phyloP scores from a whole-genome alignment of 1,140 invertebrate species.

The Platyscapa corneri region DNA sequence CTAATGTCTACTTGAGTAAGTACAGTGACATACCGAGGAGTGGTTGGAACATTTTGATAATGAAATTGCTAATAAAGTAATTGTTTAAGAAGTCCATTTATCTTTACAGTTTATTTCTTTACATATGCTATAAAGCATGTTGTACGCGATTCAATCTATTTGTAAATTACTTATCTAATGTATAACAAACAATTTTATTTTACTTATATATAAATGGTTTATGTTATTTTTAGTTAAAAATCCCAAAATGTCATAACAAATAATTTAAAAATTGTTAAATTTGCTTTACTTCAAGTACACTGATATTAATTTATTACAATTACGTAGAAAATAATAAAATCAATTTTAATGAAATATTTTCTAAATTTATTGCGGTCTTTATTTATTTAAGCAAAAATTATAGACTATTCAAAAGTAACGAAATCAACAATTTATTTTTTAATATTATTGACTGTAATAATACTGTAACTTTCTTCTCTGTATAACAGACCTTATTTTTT shows the following conservation, averaged over 20 bases:
- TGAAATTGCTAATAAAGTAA: slow-evolving; percentile 66
- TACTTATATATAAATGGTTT: slow-evolving; percentile 29
- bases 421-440: background rate
- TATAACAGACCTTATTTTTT: slow-evolving; percentile 36
- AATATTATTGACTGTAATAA: slow-evolving; percentile 43
- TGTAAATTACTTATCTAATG: slow-evolving; percentile 28
- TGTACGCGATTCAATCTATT: slow-evolving; percentile 18
- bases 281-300: slow-evolving; percentile 20
- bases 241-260: slow-evolving; percentile 9
- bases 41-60: slow-evolving; percentile 68
- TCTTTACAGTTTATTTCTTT: slow-evolving; percentile 61
- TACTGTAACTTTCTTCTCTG: slow-evolving; percentile 19
- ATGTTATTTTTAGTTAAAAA: slow-evolving; percentile 26
- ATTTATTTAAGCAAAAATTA: background rate
- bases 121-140: slow-evolving; percentile 28
- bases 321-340: slow-evolving; percentile 18
- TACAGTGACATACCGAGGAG: slow-evolving; percentile 57
- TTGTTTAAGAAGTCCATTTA: slow-evolving; percentile 62
- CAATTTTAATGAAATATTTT: background rate
- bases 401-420: background rate
- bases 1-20: slow-evolving; percentile 56
- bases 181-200: slow-evolving; percentile 33
- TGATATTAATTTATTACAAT: slow-evolving; percentile 20
- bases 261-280: slow-evolving; percentile 15
- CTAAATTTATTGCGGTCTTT: slow-evolving; percentile 12